phyloP scores from a whole-genome alignment of 2,113 vertebrate species.

The Mus pahari region DNA sequence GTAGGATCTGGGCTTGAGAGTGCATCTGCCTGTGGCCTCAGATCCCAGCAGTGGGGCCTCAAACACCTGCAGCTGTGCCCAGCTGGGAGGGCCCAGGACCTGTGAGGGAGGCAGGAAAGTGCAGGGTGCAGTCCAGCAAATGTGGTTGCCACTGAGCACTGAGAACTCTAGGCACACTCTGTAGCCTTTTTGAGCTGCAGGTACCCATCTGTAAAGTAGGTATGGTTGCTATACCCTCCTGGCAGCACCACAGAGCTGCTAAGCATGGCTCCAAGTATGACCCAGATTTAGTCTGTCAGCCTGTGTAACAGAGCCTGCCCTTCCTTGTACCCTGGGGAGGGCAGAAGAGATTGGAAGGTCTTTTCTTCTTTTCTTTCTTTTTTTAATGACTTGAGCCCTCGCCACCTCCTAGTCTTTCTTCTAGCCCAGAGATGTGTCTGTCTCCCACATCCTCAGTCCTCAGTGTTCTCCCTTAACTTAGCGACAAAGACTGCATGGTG shows the following conservation, averaged over 20 bases:
- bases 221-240: neutral
- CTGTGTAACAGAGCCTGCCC: neutral
- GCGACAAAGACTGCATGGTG: neutral
- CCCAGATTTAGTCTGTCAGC: neutral
- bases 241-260: neutral
- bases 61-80: neutral
- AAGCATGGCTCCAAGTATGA: neutral
- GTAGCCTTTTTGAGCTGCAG: neutral
- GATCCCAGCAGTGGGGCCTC: neutral
- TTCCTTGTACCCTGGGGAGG: neutral
- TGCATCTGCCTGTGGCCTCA: neutral
- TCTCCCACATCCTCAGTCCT: neutral
- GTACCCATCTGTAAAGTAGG: neutral
- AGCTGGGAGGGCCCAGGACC: neutral
- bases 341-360: neutral
- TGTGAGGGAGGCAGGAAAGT: neutral
- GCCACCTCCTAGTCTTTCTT: neutral
- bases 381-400: neutral
- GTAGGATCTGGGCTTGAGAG: neutral
- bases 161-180: rapidly evolving
- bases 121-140: neutral
- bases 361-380: no score
- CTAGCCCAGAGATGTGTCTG: neutral
- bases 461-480: neutral
- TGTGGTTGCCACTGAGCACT: neutral